phyloP scores from a whole-genome alignment of 2,888 invertebrate genomes.

The Atherix ibis region DNA sequence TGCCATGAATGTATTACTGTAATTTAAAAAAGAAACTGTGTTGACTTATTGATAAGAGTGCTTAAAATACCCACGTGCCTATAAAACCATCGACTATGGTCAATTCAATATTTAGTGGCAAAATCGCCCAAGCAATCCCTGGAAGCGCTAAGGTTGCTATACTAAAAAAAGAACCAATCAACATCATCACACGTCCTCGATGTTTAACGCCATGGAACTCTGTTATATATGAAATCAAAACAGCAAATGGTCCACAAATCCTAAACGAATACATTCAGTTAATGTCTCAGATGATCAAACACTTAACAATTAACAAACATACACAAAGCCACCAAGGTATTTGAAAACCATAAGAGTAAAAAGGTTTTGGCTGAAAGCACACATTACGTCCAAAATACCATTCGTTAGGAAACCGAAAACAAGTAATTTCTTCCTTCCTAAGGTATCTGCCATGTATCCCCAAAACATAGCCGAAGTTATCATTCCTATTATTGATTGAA shows the following conservation, averaged over 20 bases:
- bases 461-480: constrained; percentile 56
- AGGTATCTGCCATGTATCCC: constrained; percentile 62
- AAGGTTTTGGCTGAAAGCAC: constrained; percentile 49
- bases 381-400: constrained; percentile 44
- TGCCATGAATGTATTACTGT: constrained; percentile 44
- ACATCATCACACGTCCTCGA: constrained; percentile 46
- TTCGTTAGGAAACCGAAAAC: constrained; percentile 48
- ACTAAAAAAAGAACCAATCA: constrained; percentile 50
- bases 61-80: not conserved
- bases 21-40: not conserved
- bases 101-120: constrained; percentile 36
- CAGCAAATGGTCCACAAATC: constrained; percentile 55
- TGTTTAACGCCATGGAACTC: constrained; percentile 54
- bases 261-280: constrained; percentile 22
- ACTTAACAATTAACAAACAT: constrained; percentile 28
- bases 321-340: constrained; percentile 60
- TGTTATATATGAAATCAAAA: constrained; percentile 52
- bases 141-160: constrained; percentile 47
- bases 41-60: not conserved
- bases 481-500: constrained; percentile 55
- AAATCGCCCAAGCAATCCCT: constrained; percentile 52
- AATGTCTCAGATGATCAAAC: not conserved
- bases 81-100: constrained; percentile 1
- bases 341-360: constrained; percentile 51
- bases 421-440: constrained; percentile 51